phyloP scores from a whole-genome alignment of 2,797 vertebrate genomes.

The Discoglossus pictus region DNA sequence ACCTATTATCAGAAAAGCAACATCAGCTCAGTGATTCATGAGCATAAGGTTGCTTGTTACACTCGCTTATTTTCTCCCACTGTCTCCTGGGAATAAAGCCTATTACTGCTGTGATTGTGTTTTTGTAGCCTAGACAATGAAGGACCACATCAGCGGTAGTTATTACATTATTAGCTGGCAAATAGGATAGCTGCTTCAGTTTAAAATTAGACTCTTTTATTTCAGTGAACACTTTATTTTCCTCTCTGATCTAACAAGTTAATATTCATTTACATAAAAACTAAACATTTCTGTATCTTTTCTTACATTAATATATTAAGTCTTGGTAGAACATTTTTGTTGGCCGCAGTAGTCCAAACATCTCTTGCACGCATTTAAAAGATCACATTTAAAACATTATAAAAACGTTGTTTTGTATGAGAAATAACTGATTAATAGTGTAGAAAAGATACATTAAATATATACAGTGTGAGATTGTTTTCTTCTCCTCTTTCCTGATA shows the following conservation, averaged over 20 bases:
- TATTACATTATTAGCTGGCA: constrained; percentile 32
- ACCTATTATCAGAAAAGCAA: constrained; percentile 24
- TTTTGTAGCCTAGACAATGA: constrained; percentile 20
- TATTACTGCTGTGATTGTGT: constrained; percentile 35
- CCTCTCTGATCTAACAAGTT: constrained; percentile 1
- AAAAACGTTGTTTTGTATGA: too few relatives aligned
- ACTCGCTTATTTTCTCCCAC: constrained; percentile 5
- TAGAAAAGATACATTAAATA: too few relatives aligned
- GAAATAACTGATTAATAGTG: too few relatives aligned
- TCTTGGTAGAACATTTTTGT: too few relatives aligned
- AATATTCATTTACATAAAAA: not conserved
- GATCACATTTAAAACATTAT: too few relatives aligned
- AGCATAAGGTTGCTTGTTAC: not conserved
- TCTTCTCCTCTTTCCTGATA: too few relatives aligned
- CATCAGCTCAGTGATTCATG: constrained; percentile 5
- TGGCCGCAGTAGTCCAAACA: too few relatives aligned
- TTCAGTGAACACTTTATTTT: not conserved
- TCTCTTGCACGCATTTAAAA: too few relatives aligned
- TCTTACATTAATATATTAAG: too few relatives aligned
- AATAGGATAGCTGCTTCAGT: not conserved
- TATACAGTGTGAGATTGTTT: too few relatives aligned
- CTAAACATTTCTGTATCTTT: too few relatives aligned
- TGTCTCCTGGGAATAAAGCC: constrained; percentile 30
- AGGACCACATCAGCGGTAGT: constrained; percentile 12
- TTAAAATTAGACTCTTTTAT: not conserved